Evolutionary conservation across 2,797 vertebrate genomes (phyloP).

Genomic region (Heterohyrax brucei): DNA sequence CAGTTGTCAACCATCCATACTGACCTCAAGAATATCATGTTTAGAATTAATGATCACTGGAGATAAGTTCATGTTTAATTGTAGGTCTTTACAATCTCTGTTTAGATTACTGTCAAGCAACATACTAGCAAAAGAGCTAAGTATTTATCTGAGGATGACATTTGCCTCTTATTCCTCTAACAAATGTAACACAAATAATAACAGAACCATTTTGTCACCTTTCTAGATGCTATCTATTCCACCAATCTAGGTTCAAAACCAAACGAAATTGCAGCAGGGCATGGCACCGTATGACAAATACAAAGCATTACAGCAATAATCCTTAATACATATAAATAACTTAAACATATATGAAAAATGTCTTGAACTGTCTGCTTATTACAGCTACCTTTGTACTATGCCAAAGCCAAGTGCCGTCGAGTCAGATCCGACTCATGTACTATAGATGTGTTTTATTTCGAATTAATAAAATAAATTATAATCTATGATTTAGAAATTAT

Average conservation of each 20-base stretch:
- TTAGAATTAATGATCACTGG: slow-evolving; percentile 67
- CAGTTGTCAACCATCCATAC: background rate
- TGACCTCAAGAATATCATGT: slow-evolving; percentile 73
- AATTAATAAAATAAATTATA: slow-evolving; percentile 2
- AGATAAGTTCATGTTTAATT: background rate
- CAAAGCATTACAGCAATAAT: background rate
- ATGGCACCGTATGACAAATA: background rate
- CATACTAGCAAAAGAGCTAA: background rate
- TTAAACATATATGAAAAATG: background rate
- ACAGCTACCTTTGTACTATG: background rate
- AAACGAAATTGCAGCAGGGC: background rate
- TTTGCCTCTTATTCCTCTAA: background rate
- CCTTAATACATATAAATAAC: background rate
- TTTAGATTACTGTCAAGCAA: background rate
- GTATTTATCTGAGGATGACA: background rate
- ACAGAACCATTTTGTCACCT: background rate
- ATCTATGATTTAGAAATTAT: background rate
- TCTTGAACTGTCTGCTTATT: background rate
- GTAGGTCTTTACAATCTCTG: background rate
- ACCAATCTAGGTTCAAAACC: background rate
- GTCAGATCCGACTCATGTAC: background rate
- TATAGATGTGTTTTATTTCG: background rate
- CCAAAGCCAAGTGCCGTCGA: too few species aligned
- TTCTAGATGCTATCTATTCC: background rate
- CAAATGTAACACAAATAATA: background rate